Evolutionary conservation across 53 echinoderm and acorn worm genomes (phyloP).

Genomic region (Echinometra lucunter): DNA sequence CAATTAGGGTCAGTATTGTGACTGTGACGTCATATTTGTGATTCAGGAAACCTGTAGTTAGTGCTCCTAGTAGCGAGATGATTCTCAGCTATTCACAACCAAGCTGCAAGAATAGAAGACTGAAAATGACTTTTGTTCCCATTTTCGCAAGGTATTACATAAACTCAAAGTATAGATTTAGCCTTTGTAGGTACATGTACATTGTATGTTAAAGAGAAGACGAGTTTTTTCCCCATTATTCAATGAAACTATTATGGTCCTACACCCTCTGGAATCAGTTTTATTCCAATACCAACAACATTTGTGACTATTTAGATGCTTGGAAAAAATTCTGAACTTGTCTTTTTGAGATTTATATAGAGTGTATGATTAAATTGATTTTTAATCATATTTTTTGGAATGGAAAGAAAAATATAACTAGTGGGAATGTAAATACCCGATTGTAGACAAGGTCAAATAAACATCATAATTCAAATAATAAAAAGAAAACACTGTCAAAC

Average conservation of each 20-base stretch:
- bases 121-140: no score
- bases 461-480: background rate
- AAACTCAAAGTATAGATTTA: no score
- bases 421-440: background rate
- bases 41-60: background rate
- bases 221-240: no score
- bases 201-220: no score
- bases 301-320: background rate
- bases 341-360: background rate
- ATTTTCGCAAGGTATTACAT: no score
- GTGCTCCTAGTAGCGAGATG: background rate
- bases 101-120: no score
- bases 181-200: no score
- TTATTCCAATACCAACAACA: background rate
- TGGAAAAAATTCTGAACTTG: background rate
- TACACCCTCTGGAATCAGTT: background rate
- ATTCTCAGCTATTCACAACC: background rate
- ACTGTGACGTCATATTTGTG: background rate
- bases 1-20: background rate
- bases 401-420: background rate
- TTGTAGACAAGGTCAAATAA: conserved; percentile 7
- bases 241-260: background rate
- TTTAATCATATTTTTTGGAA: background rate
- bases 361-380: background rate
- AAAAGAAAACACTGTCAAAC: background rate